Evolutionary conservation across 2,113 vertebrate genomes (phyloP), one percentile per base, ranked within the genome.

Genomic region (Etia nguti): DNA sequence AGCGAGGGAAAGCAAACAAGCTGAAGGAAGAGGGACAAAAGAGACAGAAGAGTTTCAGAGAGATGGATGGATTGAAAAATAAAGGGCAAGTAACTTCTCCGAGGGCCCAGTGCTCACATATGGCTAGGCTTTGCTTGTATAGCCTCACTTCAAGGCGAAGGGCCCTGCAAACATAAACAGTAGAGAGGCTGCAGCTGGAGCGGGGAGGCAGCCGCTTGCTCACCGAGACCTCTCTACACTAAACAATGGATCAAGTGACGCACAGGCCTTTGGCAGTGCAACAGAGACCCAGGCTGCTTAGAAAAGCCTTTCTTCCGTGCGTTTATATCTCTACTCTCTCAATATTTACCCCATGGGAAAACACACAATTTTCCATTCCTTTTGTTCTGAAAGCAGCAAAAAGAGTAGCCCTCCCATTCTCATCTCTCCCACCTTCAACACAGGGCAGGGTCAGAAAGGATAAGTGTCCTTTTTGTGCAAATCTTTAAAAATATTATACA

Each of bases 181-280:
- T 88, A 73, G 93, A 93, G 92, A 91, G 90, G 84, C 92, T 94
- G 90, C 95, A 95, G 94, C 95, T 96, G 95, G 93, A 94, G 93
- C 86, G 31, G 88, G 77, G 92, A 92, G 90, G 91, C 93, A 86
- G 93, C 80, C 84, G 82, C 94, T 92, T 96, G 95, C 95, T 96
- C 95, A 96, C 93, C 22, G 68, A 95, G 93, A 92, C 90, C 86
- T 93, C 90, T 56, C 92, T 93, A 92, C 92, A 89, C 94, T 96
- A 96, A 97, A 96, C 95, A 97, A 95, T 93, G 94, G 94, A 94
- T 96, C 92, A 91, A 96, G 94, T 96, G 94, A 96, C 93, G 90
- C 95, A 94, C 90, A 70, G 90, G 65, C 79, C 90, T 91, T 93
- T 96, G 96, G 96, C 95, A 93, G 81, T 9, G 93, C 95, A 95